Evolutionary conservation across 2,797 vertebrate genomes (phyloP), one percentile per base, ranked within the genome.

Genomic region (Mycteria americana): DNA sequence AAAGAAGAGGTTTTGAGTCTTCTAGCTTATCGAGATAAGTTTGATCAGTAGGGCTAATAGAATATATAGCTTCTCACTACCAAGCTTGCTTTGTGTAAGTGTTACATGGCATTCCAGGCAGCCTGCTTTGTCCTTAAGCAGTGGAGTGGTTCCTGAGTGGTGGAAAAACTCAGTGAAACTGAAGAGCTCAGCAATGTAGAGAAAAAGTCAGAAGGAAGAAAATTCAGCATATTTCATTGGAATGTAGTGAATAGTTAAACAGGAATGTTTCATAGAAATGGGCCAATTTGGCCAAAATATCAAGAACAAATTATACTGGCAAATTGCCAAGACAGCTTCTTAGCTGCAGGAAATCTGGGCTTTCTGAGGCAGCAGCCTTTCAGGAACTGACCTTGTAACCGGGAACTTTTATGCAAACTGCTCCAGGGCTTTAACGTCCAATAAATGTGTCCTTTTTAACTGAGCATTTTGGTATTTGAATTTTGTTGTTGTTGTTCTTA

Each of bases 321-420:
- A 68, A 82, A 76, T 74, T 45, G 18, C 60, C 77, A 37, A 7
- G 9, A 39, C 64, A 72, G n/a, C 59, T 53, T 85, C 80, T 92
- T 82, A 83, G 73, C 76, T 56, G 59, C 45, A 43, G 64, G 64
- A 95, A 93, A 85, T 88, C 41, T 59, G 62, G 51, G 41, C 50
- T 95, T 89, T 84, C 68, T 80, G 79, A 88, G 45, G 25, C 57
- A 89, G 14, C 28, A 86, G 62, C 33, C 39, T 87, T 95, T 96
- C 68, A 92, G 60, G 64, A 94, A 39, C 53, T 93, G 84, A 88
- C 84, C 93, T 91, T 95, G 86, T 83, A 85, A 90, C 79, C 13
- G 1, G 45, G 75, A 92, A 35, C 53, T 88, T 87, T 43, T 74
- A 27, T 78, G 45, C 87, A 91, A 89, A 65, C 72, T 78, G 76